phyloP scores from a whole-genome alignment of 1,140 invertebrate genomes.

The Drosophila tani region DNA sequence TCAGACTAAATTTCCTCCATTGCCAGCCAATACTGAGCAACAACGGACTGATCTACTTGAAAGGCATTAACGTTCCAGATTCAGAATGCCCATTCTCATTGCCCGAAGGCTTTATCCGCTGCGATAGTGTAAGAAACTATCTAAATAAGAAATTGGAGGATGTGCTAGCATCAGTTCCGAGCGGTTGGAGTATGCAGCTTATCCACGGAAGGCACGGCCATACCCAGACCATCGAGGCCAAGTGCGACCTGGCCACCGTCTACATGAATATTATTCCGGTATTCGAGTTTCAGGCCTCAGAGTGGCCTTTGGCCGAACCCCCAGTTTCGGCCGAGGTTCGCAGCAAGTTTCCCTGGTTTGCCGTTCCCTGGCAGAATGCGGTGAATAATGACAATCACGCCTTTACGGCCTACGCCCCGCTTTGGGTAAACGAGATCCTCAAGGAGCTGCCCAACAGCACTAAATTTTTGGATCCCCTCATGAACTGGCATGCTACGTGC shows the following conservation, averaged over 20 bases:
- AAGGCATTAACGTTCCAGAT: not conserved
- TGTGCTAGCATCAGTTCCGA: not conserved
- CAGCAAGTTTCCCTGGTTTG: not conserved
- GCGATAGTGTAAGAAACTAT: not conserved
- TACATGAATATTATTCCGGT: not conserved
- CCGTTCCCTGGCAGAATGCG: not conserved
- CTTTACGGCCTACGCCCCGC: not conserved
- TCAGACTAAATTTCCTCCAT: not conserved
- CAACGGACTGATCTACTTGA: not conserved
- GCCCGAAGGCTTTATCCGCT: not conserved
- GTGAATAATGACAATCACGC: not conserved
- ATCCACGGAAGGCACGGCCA: not conserved
- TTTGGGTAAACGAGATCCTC: not conserved
- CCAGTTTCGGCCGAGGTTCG: not conserved
- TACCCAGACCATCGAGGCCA: not conserved
- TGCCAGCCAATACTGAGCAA: not conserved
- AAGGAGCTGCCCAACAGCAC: not conserved
- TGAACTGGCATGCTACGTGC: not conserved
- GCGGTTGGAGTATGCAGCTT: not conserved
- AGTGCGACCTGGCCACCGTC: not conserved
- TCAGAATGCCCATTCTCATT: not conserved
- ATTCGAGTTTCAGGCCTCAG: not conserved
- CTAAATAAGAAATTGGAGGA: not conserved
- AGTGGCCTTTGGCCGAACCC: not conserved
- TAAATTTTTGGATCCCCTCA: not conserved